Base-by-base conservation (phyloP, 2,113 vertebrate genomes). In the Sceloporus undulatus region DNA sequence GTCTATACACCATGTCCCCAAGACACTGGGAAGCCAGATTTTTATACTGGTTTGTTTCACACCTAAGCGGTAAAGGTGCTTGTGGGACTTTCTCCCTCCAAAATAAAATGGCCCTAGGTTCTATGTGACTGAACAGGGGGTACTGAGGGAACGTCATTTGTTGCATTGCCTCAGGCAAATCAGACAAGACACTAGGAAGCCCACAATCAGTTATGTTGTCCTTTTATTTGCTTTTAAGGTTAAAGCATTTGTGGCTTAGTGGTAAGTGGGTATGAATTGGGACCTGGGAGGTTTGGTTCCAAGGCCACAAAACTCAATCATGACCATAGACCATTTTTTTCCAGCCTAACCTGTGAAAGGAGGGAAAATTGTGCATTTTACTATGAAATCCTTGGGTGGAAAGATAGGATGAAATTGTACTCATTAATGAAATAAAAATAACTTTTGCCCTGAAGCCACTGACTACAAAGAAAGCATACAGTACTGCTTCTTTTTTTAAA, bases 401-500 rank as follows among this genome's bases (percentile, higher is more conserved):
- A 73, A 23, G 7, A 19, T 9, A 40, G 34, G 34, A 56, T 80
- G 34, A 34, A 52, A 48, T 38, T 86, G 19, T 2, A 34, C n/a
- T 86, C n/a, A 48, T 82, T 42, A 42, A 82, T 86, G 23, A 78
- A 85, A 78, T 21, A n/a, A 85, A 65, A 77, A 73, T 78, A 59
- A 56, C 23, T 11, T 9, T 85, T 75, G 6, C 1, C 71, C 83
- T 48, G 21, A 29, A 52, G 59, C 75, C 54, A 25, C 19, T 42
- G 21, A 34, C 38, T 27, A 10, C 34, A 18, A 19, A 79, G 8
- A 18, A 66, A 54, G 73, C 10, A 54, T 13, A 27, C 52, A 10
- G 16, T 40, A n/a, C 4, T 0, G 7, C 27, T 52, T 52, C 21
- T 29, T 85, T 85, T 5, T 52, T 5, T n/a, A 85, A 66, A 59